Conservation (phyloP, 1,140 invertebrate species). For the Ruditapes philippinarum region DNA sequence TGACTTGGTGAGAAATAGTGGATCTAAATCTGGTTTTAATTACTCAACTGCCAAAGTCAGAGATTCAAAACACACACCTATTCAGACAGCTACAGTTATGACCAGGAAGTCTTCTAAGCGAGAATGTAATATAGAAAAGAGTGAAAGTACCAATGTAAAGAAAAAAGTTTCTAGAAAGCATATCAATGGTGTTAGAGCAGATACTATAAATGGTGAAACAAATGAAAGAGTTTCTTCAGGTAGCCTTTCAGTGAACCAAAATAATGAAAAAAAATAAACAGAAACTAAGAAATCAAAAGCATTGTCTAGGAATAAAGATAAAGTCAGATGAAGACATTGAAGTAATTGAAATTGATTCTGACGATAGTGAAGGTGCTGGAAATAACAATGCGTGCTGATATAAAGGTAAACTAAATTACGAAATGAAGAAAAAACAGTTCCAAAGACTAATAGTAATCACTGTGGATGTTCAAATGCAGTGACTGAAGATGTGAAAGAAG, state of each 20-base stretch:
- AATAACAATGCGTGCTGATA: constrained; percentile 39
- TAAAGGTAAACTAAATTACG: not conserved
- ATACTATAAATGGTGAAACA: not conserved
- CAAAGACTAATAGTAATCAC: not conserved
- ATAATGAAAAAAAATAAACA: not conserved
- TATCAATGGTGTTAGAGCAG: constrained; percentile 38
- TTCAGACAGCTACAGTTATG: constrained; percentile 7
- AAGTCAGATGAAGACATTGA: not conserved
- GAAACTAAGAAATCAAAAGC: not conserved
- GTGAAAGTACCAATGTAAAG: constrained; percentile 13
- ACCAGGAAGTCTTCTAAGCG: not conserved
- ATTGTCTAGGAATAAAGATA: not conserved
- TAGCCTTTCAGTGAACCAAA: not conserved
- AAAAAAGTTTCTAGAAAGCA: not conserved
- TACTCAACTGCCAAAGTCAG: not conserved
- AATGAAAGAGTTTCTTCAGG: not conserved
- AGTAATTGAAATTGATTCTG: constrained; percentile 57
- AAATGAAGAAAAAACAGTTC: not conserved
- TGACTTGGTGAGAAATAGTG: not conserved
- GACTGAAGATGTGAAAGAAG: not conserved
- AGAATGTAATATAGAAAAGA: constrained; percentile 10
- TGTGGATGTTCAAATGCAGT: not conserved
- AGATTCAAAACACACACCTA: constrained; percentile 22
- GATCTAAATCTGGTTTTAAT: not conserved
- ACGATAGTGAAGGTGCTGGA: constrained; percentile 33